Evolutionary conservation across 2,888 invertebrate species (phyloP), one percentile per base, ranked within the genome.

Genomic region (Pogonocherus hispidulus): DNA sequence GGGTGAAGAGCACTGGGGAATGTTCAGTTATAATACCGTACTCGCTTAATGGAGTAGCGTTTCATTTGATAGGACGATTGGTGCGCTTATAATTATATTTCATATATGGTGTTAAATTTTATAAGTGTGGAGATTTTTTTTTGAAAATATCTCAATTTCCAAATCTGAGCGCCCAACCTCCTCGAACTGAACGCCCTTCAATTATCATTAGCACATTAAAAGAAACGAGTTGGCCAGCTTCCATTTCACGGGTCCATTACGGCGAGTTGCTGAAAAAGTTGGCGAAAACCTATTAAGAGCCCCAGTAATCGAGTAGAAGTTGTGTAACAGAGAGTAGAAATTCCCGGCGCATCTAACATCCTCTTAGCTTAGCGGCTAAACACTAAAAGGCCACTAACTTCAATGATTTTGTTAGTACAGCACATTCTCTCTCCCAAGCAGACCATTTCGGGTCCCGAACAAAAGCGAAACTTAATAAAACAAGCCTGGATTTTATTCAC

Each of bases 401-500:
- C 72, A 76, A 70, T 75, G 76, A 76, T 76, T 76, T 69, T 69
- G 75, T 76, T 75, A 73, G 69, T 72, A 64, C 70, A 69, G 60
- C 70, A 72, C 75, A 74, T 75, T 74, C 71, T 60, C 70, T 70
- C 65, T 63, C 57, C 55, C 56, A 69, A 70, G 67, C 66, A 74
- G 76, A 71, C 73, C 72, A 75, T 75, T 76, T 75, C 74, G 67
- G 70, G 69, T 63, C 67, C 67, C 63, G 68, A 77, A 75, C 72
- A 75, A 74, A 75, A 73, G 74, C 66, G 71, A 74, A 77, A 76
- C 73, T 77, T 74, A 74, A 77, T 76, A 77, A 76, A 76, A 77
- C 75, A 77, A 75, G 70, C 71, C 71, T 66, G 69, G 73, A 70
- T 76, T 73, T 75, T 74, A 70, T 73, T 70, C 62, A 49, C 57